Percentiles rank a stretch among this genome's conserved stretches.
These are phyloP conservation scores for Phaonia tiefii DNA, from an alignment of 2,888 invertebrate genomes.

Conservation along the genomic window DNA sequence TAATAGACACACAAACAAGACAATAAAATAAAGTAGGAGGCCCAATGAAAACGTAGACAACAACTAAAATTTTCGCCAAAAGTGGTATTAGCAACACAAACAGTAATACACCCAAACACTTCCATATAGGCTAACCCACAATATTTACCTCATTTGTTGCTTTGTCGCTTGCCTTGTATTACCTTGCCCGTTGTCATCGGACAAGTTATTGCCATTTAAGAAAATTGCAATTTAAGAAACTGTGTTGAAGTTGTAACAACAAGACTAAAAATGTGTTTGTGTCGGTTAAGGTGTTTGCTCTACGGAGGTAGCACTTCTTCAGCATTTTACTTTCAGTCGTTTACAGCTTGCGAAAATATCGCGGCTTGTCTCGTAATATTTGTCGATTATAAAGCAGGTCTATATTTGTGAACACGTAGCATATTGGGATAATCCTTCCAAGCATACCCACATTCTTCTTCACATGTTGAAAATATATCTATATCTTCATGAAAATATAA, in stretches of 20 bases:
- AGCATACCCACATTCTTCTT: no score
- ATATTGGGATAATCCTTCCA: no score
- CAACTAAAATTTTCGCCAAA: slow-evolving; percentile 50
- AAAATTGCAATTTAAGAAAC: no score
- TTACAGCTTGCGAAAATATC: slow-evolving; percentile 5
- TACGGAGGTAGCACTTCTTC: neutral
- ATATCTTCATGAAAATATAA: no score
- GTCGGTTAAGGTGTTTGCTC: neutral
- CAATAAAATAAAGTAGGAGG: neutral
- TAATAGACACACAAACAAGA: slow-evolving; percentile 32
- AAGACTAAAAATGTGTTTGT: neutral
- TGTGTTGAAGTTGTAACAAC: neutral
- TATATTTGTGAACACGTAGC: no score
- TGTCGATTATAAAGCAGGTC: slow-evolving; percentile 30
- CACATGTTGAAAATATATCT: no score
- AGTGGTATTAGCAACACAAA: slow-evolving; percentile 39
- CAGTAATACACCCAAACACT: slow-evolving; percentile 13
- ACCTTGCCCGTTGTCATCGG: slow-evolving; percentile 36
- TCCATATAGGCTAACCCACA: neutral
- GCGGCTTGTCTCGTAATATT: slow-evolving; percentile 26
- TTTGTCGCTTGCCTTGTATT: neutral
- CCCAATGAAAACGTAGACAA: slow-evolving; percentile 9
- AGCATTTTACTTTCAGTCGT: no score
- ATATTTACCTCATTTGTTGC: no score
- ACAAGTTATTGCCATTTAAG: slow-evolving; percentile 50